Base-by-base conservation (phyloP, 2,113 vertebrate genomes). In the Scartelaos histophorus region DNA sequence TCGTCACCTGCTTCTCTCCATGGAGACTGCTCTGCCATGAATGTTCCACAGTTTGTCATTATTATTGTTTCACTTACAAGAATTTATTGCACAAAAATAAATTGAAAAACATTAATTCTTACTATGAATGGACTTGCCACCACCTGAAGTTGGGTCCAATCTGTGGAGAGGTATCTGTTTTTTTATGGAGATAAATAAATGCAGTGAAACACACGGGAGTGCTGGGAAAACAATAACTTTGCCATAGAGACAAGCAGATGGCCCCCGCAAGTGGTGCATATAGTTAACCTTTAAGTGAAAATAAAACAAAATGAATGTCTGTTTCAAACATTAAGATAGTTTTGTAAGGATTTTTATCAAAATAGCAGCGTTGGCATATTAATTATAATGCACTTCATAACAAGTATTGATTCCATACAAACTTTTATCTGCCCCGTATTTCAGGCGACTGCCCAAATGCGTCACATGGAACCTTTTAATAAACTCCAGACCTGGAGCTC, bases 351-450 rank as follows among this genome's bases (percentile, higher is more conserved):
- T 51, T 51, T 17, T 17, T 51, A 16, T 19, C 16, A 51, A 22
- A 21, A 56, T 56, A 10, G n/a, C 7, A 2, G 3, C 2, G 16
- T 51, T 51, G 47, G 17, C 47, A 56, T 22, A 54, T 56, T 12
- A 4, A 0, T 12, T 22, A 56, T 13, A 19, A 19, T 62, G 64
- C 15, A 16, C 38, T 76, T 67, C 70, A 73, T 69, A 65, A 79
- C 51, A 78, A 73, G 81, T 82, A 66, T 56, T 73, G 25, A 49
- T 49, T 3, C 17, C 17, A 17, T 49, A 49, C 15, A 16, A 46
- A 47, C 15, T 49, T 49, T 49, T 5, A 17, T 49, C 47, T 49
- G 15, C 15, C 12, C 25, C 24, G 1, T 34, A 62, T 17, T 35
- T 62, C 29, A 62, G 29, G 60, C 29, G 13, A 19, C 29, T 38